Evolutionary conservation across 2,888 invertebrate species (phyloP).

Genomic region (Acanthopleura granulata): DNA sequence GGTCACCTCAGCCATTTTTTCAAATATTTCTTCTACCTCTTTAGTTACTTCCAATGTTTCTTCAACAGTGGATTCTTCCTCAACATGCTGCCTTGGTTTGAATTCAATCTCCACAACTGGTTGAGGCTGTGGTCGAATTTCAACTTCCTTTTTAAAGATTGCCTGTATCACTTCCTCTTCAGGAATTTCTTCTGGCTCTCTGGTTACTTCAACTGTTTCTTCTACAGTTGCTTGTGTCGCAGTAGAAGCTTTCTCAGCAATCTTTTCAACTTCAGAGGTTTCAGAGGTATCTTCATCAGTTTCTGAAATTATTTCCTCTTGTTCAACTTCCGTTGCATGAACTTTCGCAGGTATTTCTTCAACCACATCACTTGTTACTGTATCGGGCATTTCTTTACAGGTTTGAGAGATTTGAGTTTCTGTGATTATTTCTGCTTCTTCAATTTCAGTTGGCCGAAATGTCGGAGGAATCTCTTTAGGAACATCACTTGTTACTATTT

Average conservation of each 20-base stretch:
- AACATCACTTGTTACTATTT: too few relatives aligned
- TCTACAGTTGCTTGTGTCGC: too few relatives aligned
- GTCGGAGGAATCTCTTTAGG: too few relatives aligned
- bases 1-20: neutral
- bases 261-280: too few relatives aligned
- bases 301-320: neutral
- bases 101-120: neutral
- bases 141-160: neutral
- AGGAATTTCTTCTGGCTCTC: neutral
- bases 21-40: slow-evolving; percentile 25
- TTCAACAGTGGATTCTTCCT: slow-evolving; percentile 18
- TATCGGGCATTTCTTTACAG: too few relatives aligned
- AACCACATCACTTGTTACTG: slow-evolving; percentile 17
- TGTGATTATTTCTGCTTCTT: too few relatives aligned
- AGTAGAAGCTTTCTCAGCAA: neutral
- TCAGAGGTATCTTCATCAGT: too few relatives aligned
- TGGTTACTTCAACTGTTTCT: too few relatives aligned
- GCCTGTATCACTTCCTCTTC: neutral
- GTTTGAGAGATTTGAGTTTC: too few relatives aligned
- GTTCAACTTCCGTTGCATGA: neutral
- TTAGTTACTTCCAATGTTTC: slow-evolving; percentile 21
- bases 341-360: slow-evolving; percentile 31
- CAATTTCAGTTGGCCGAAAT: too few relatives aligned
- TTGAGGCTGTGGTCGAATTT: neutral
- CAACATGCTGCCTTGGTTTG: neutral